phyloP scores from a whole-genome alignment of 2,113 vertebrate genomes.

The Leptosomus discolor region DNA sequence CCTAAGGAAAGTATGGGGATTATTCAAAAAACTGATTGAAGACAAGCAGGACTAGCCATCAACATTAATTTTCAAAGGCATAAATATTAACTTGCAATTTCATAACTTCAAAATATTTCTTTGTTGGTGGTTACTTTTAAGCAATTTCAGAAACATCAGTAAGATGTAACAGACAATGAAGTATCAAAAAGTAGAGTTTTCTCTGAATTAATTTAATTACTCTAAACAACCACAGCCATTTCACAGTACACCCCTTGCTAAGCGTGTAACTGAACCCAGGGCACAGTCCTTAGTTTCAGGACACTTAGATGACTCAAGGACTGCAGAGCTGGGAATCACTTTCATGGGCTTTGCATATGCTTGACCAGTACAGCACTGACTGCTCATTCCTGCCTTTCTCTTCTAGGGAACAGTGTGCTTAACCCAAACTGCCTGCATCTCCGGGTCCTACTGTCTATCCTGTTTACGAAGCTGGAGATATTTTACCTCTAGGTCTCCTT shows the following conservation, averaged over 20 bases:
- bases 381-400: neutral
- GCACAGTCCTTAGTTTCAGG: neutral
- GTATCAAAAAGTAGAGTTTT: neutral
- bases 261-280: neutral
- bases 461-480: neutral
- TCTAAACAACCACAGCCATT: neutral
- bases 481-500: slow-evolving; percentile 99
- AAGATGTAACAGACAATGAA: neutral
- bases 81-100: slow-evolving; percentile 14
- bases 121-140: neutral
- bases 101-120: neutral
- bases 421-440: neutral
- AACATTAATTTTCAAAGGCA: neutral
- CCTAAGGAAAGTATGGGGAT: neutral
- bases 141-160: neutral
- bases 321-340: neutral
- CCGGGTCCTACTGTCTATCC: neutral
- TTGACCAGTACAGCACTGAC: too few species aligned
- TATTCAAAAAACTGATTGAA: neutral
- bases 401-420: neutral
- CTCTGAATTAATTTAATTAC: neutral
- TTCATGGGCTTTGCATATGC: neutral
- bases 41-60: neutral
- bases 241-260: neutral
- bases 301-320: neutral